Percentiles rank a stretch among this genome's conserved stretches.
Evolutionary conservation across 2,797 vertebrate species (phyloP).

Genomic region (Lophura swinhoii): DNA sequence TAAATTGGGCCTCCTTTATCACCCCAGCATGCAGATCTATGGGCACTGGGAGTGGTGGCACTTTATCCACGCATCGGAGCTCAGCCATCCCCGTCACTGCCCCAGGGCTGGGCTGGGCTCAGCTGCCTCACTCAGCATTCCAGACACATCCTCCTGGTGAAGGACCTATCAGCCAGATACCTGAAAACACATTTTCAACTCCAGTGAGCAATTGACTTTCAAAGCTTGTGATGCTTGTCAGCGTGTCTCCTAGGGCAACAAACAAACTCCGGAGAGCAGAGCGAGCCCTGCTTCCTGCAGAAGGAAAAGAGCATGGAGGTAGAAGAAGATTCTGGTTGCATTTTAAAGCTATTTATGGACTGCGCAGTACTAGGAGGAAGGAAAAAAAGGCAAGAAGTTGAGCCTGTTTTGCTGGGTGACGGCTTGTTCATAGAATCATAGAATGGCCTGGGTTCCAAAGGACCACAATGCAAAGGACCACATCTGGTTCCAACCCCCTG

Average conservation of each 20-base stretch:
- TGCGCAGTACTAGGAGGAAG: neutral
- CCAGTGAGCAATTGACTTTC: constrained; percentile 83
- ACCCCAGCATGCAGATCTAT: rapidly evolving
- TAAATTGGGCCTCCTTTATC: neutral
- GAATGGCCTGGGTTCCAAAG: too few species aligned
- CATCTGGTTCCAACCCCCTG: too few species aligned
- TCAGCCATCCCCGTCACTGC: neutral
- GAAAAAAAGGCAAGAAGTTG: neutral
- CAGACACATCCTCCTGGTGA: neutral
- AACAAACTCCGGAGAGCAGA: neutral
- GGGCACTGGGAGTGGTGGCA: neutral
- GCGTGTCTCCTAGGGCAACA: constrained; percentile 65
- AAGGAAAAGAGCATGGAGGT: neutral
- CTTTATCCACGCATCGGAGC: neutral
- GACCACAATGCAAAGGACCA: too few species aligned
- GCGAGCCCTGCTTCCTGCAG: neutral
- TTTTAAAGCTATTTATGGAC: neutral
- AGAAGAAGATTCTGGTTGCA: neutral
- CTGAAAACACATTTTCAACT: constrained; percentile 88
- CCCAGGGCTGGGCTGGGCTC: neutral
- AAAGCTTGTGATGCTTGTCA: constrained; percentile 77
- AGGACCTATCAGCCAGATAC: constrained; percentile 38
- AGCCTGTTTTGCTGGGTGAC: neutral
- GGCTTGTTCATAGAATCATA: neutral
- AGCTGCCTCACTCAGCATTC: constrained; percentile 13